phyloP scores from a whole-genome alignment of 2,113 vertebrate species.

The Tiliqua scincoides region DNA sequence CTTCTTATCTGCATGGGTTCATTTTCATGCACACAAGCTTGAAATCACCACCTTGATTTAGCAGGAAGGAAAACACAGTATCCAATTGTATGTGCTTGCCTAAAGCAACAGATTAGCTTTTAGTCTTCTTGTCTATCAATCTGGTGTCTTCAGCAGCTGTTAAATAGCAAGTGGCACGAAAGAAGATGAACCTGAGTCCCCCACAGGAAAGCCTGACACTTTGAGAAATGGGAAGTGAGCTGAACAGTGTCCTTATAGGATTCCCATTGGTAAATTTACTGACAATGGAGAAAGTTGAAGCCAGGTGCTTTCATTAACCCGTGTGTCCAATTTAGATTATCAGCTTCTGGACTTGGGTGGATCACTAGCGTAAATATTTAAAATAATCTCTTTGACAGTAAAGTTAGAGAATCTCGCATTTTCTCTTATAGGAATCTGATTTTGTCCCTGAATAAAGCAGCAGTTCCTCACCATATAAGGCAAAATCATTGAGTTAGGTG shows the following conservation, averaged over 20 bases:
- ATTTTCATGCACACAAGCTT: background rate
- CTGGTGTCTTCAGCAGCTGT: slow-evolving; percentile 42
- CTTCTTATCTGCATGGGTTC: background rate
- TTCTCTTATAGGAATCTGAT: background rate
- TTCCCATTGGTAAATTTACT: slow-evolving; percentile 19
- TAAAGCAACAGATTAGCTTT: slow-evolving; percentile 24
- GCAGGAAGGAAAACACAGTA: slow-evolving; percentile 13
- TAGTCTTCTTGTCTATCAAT: slow-evolving; percentile 40
- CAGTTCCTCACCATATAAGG: slow-evolving; percentile 16
- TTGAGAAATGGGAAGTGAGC: slow-evolving; percentile 61
- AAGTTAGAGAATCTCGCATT: background rate
- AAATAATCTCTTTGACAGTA: background rate
- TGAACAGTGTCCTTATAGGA: slow-evolving; percentile 60
- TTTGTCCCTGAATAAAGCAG: slow-evolving; percentile 22
- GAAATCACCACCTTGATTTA: background rate
- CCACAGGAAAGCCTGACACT: slow-evolving; percentile 46
- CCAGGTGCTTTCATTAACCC: slow-evolving; percentile 37
- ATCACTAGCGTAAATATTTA: background rate
- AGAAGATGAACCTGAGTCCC: slow-evolving; percentile 45
- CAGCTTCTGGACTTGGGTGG: slow-evolving; percentile 24
- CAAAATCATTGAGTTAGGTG: slow-evolving; percentile 18
- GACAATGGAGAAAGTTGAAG: slow-evolving; percentile 32
- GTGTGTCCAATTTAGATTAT: slow-evolving; percentile 37
- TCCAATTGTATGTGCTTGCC: slow-evolving; percentile 21
- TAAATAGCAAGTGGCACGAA: slow-evolving; percentile 35